Evolutionary conservation across 2,797 vertebrate species (phyloP).

Genomic region (Thaleichthys pacificus): DNA sequence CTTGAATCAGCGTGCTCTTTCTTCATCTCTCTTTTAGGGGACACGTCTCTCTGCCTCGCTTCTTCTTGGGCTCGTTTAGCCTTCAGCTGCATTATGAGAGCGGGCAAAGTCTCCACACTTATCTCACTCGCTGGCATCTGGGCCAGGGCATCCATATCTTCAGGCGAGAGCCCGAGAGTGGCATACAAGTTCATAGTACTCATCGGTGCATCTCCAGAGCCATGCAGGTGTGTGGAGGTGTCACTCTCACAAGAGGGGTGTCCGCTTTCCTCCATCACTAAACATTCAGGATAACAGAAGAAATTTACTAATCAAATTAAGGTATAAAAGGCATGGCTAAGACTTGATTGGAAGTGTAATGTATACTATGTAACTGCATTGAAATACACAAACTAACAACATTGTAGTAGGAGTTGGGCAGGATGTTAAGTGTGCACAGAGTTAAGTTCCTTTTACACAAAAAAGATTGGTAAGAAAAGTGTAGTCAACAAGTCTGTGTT

Average conservation of each 20-base stretch:
- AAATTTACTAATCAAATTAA: not conserved
- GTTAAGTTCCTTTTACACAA: too few relatives aligned
- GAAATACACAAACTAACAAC: too few relatives aligned
- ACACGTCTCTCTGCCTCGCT: not conserved
- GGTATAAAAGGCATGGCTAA: not conserved
- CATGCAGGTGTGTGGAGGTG: not conserved
- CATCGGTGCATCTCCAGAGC: slow-evolving; percentile 46
- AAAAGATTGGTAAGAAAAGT: too few relatives aligned
- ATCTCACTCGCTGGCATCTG: slow-evolving; percentile 79
- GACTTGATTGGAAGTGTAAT: not conserved
- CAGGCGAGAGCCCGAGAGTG: slow-evolving; percentile 78
- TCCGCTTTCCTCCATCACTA: not conserved
- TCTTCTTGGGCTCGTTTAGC: slow-evolving; percentile 31
- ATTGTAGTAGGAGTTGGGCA: too few relatives aligned
- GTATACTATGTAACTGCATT: too few relatives aligned
- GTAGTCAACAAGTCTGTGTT: too few relatives aligned
- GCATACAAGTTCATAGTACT: slow-evolving; percentile 79
- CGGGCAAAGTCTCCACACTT: slow-evolving; percentile 78
- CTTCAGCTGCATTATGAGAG: slow-evolving; percentile 79
- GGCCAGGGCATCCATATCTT: slow-evolving; percentile 76
- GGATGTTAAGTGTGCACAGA: too few relatives aligned
- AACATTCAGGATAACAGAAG: not conserved
- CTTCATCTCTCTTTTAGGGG: not conserved
- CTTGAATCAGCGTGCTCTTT: slow-evolving; percentile 2
- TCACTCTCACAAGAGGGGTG: not conserved